These are phyloP conservation scores for Geotrupes spiniger DNA, from an alignment of 2,888 invertebrate genomes.

Conservation along the genomic window DNA sequence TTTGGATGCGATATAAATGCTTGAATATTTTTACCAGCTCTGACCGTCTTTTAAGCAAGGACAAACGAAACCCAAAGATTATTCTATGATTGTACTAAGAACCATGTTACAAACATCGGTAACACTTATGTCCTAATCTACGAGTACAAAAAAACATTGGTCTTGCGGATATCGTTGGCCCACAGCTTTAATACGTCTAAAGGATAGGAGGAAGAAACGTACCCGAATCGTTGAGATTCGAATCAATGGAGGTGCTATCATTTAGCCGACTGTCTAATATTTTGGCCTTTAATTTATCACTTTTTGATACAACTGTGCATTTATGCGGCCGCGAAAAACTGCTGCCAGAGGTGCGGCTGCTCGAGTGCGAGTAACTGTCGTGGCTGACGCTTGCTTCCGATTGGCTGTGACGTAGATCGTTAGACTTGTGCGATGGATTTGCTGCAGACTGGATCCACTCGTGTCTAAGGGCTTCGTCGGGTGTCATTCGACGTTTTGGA, in stretches of 20 bases:
- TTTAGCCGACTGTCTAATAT: slow-evolving; percentile 43
- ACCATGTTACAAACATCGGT: slow-evolving; percentile 11
- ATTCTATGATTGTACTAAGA: slow-evolving; percentile 30
- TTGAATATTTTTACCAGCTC: too few species aligned
- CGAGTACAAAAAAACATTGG: background rate
- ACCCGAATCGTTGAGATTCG: slow-evolving; percentile 61
- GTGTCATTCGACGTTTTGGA: slow-evolving; percentile 85
- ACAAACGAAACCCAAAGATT: background rate
- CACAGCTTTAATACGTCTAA: slow-evolving; percentile 37
- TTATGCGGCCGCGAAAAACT: slow-evolving; percentile 42
- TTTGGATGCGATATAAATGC: too few species aligned
- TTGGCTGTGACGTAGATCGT: slow-evolving; percentile 54
- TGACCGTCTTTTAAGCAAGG: too few species aligned
- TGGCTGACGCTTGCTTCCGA: slow-evolving; percentile 51
- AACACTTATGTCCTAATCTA: slow-evolving; percentile 12
- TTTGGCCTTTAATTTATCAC: slow-evolving; percentile 48
- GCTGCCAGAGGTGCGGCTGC: slow-evolving; percentile 45
- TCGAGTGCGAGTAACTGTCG: slow-evolving; percentile 43
- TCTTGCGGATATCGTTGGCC: slow-evolving; percentile 24
- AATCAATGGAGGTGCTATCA: slow-evolving; percentile 52
- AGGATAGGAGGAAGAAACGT: slow-evolving; percentile 63
- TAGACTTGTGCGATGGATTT: slow-evolving; percentile 33
- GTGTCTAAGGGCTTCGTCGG: slow-evolving; percentile 86
- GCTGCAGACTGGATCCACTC: slow-evolving; percentile 61
- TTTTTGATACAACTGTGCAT: slow-evolving; percentile 36